phyloP scores from a whole-genome alignment of 53 echinoderm and acorn worm genomes.

The Temnopleurus reevesii region DNA sequence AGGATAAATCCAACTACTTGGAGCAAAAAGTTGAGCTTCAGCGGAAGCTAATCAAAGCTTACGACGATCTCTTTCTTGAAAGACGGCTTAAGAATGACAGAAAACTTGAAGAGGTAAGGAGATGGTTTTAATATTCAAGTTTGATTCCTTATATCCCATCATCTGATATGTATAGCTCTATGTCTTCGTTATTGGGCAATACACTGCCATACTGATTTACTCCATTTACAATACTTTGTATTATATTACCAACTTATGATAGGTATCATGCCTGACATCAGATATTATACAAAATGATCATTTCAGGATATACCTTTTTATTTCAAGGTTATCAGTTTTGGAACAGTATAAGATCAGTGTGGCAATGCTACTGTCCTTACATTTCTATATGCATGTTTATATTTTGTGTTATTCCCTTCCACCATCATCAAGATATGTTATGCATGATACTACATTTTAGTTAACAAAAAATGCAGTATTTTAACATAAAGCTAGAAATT shows the following conservation, averaged over 20 bases:
- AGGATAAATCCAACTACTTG: constrained; percentile 67
- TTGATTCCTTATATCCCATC: background rate
- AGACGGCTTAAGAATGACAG: constrained; percentile 61
- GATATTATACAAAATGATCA: background rate
- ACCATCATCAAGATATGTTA: background rate
- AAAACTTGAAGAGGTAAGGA: constrained; percentile 76
- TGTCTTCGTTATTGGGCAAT: background rate
- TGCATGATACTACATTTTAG: constrained; percentile 2
- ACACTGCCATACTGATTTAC: background rate
- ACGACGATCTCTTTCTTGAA: constrained; percentile 76
- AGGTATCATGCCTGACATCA: no score
- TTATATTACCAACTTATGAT: no score
- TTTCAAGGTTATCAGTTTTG: no score
- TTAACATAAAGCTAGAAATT: constrained; percentile 14
- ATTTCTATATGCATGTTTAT: no score
- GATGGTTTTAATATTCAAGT: background rate
- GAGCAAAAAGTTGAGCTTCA: constrained; percentile 87
- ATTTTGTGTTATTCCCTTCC: background rate
- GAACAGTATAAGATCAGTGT: no score
- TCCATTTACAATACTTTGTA: background rate
- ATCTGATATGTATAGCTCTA: background rate
- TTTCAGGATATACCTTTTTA: background rate
- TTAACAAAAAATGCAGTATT: no score
- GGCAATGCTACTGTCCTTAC: no score
- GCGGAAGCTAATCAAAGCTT: constrained; percentile 79